Base-by-base conservation (phyloP, 2,888 invertebrate genomes). In the Notodonta ziczac region DNA sequence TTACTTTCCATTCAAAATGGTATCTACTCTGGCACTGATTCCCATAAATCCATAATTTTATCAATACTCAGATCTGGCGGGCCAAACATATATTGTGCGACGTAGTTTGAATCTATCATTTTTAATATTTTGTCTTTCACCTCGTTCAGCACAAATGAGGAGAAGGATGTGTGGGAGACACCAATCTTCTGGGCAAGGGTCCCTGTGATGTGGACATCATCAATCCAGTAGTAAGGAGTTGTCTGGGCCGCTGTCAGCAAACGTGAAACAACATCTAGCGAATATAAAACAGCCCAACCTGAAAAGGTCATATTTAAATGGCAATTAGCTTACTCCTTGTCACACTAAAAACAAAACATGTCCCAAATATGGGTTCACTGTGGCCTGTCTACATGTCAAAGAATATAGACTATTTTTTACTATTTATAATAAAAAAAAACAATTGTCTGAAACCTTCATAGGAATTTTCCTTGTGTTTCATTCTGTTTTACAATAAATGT, bases 151-250 rank as follows among this genome's bases (percentile, higher is more conserved):
- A 94, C 88, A 56, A 94, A 76, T 48, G 88, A 88, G 55, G 86
- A 84, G n/a, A 94, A 69, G 35, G 94, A 89, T 0, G 95, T 94
- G 57, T 95, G 94, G 0, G 91, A 85, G n/a, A 96, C 80, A 69
- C 95, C 94, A 9, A 94, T 87, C 76, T 94, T 93, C 69, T 94
- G 86, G 0, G 95, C 95, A 60, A 96, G 80, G 0, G 95, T 90
- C 35, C 97, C 97, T 0, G 97, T 97, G 48, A 97, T 93, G 76
- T 96, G 97, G 46, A 97, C 96, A 84, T 97, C 97, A 81, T 97
- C 97, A 57, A 97, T 96, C 97, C 97, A 97, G 89, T 97, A 97
- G 81, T 96, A 97, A 2, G 94, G 95, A 4, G 93, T 87, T 8
- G 85, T 88, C 75, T 96, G 95, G 1, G 96, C 96, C 56, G 94